phyloP scores from a whole-genome alignment of 2,888 invertebrate genomes.

The Campoplex capitator region DNA sequence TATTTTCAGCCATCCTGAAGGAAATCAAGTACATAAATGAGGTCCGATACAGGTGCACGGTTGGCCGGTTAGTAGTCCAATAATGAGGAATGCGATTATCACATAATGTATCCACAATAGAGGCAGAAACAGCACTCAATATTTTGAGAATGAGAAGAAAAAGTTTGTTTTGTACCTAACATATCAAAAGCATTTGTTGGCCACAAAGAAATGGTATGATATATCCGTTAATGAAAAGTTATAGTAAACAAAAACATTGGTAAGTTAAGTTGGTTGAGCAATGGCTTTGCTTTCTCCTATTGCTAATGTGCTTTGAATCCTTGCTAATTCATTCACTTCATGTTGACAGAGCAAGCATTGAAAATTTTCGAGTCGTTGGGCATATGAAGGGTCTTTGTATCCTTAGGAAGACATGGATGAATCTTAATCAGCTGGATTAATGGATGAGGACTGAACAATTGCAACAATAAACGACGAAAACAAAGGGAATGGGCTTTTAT shows the following conservation, averaged over 20 bases:
- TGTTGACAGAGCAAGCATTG: too few relatives aligned
- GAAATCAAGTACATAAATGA: not conserved
- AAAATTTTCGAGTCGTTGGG: too few relatives aligned
- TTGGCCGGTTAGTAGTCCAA: not conserved
- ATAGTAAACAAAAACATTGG: not conserved
- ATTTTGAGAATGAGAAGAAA: not conserved
- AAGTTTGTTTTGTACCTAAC: not conserved
- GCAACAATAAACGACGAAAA: not conserved
- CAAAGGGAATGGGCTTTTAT: not conserved
- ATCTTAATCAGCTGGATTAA: not conserved
- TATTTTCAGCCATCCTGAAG: not conserved
- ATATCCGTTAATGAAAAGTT: too few relatives aligned
- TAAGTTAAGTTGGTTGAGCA: not conserved
- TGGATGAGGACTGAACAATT: not conserved
- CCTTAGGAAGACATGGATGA: too few relatives aligned
- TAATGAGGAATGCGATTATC: not conserved
- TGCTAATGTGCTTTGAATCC: too few relatives aligned
- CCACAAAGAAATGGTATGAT: too few relatives aligned
- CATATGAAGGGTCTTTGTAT: too few relatives aligned
- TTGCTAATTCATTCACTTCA: too few relatives aligned
- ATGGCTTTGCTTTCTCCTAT: too few relatives aligned
- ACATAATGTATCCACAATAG: not conserved
- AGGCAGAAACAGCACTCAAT: not conserved
- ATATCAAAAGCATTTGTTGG: not conserved
- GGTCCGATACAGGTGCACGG: not conserved